Evolutionary conservation across 2,797 vertebrate genomes (phyloP), one percentile per base, ranked within the genome.

Genomic region (Melopsittacus undulatus): DNA sequence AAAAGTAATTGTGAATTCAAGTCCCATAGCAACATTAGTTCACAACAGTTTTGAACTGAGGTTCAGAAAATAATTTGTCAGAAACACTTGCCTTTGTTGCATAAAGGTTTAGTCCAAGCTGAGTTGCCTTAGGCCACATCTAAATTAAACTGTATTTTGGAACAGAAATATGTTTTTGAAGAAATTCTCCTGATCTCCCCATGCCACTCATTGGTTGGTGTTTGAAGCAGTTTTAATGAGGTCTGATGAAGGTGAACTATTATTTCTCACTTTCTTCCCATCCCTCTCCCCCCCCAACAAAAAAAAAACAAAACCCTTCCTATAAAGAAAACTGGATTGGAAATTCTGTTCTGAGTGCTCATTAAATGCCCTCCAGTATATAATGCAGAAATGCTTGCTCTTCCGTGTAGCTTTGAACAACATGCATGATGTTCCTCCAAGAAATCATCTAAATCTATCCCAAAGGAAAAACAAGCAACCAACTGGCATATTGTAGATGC

Each of bases 271-370:
- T 17, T 51, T 18, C 5, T 42, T 5, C 4, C 27, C 30, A 30
- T 43, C 5, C 21, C 18, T 27, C 9, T 7, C 18, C 43, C 43
- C 43, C 43, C 43, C 43, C 42, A 40, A 42, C 16, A 42, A 43
- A 43, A 43, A 19, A 43, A 19, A 43, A 2, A 1, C 2, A 30
- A 62, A 59, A 23, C 0, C 1, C 8, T 66, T 61, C 30, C 10
- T 66, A 13, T 2, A 72, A 17, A 79, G 22, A 49, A 82, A 79
- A 54, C 1, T 36, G 14, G 46, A 49, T 12, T 75, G 42, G 9
- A 87, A 84, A 70, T 93, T 77, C 4, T 80, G 0, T 69, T 79
- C 13, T 29, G 54, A 16, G 3, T 36, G 1, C 7, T 62, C 10
- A 26, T 42, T 29, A 66, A 75, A 90, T 56, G 3, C 14, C n/a